phyloP scores from a whole-genome alignment of 2,797 vertebrate genomes.

The Diceros bicornis region DNA sequence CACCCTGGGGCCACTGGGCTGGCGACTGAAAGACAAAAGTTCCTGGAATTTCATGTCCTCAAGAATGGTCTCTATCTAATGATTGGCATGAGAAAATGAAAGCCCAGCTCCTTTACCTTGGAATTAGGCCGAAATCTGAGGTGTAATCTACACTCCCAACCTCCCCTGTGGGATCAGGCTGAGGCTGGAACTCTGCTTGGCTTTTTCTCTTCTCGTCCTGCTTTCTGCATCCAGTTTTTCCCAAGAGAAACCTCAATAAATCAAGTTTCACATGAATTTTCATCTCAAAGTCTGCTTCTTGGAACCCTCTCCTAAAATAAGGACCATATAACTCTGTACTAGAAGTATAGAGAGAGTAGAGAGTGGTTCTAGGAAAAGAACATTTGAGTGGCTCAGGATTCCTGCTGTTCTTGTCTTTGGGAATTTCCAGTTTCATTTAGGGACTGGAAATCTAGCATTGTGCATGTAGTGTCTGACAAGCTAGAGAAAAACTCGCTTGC shows the following conservation, averaged over 20 bases:
- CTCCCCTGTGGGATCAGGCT: not conserved
- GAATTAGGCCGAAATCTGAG: not conserved
- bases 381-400: not conserved
- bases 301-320: not conserved
- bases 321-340: not conserved
- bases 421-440: constrained; percentile 51
- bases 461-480: constrained; percentile 32
- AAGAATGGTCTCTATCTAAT: not conserved
- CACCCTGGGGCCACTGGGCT: not conserved
- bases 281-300: not conserved
- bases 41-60: not conserved
- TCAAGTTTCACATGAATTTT: not conserved
- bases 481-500: constrained; percentile 5
- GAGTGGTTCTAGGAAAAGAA: not conserved
- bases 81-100: not conserved
- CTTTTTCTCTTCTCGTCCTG: not conserved
- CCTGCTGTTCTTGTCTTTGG: not conserved
- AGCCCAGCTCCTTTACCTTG: not conserved
- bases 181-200: not conserved
- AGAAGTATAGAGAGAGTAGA: not conserved
- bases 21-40: not conserved
- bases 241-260: not conserved
- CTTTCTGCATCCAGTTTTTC: constrained; percentile 2
- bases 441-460: constrained; percentile 27
- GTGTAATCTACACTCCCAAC: not conserved